A percentile compares a stretch with the other conserved stretches of the same genome.
These are phyloP conservation scores for Salmo trutta DNA, from an alignment of 2,797 vertebrate species.

Conservation along the genomic window DNA sequence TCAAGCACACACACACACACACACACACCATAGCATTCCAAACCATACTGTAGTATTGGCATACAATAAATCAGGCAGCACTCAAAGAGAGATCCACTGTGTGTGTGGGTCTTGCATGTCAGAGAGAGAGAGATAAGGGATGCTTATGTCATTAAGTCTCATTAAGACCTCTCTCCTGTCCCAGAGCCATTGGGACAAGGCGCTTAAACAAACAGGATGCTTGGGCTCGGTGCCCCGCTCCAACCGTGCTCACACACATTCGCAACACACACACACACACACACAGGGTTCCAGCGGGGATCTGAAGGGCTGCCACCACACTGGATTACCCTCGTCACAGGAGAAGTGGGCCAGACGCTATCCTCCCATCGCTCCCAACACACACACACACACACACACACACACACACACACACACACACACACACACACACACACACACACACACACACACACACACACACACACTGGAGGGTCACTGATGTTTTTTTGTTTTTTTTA, in stretches of 20 bases:
- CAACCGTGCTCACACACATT: slow-evolving; percentile 32
- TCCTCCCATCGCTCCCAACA: slow-evolving; percentile 63
- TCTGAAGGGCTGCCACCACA: slow-evolving; percentile 67
- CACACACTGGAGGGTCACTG: neutral
- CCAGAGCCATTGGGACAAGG: slow-evolving; percentile 6
- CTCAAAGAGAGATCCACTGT: too few relatives aligned
- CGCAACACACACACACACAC: slow-evolving; percentile 45
- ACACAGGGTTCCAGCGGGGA: slow-evolving; percentile 51
- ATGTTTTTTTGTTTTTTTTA: too few relatives aligned
- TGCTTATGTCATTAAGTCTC: slow-evolving; percentile 30
- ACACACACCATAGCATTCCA: neutral
- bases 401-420: slow-evolving; percentile 3
- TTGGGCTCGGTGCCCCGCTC: slow-evolving; percentile 57
- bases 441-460: slow-evolving; percentile 12
- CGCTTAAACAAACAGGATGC: slow-evolving; percentile 45
- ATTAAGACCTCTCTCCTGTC: slow-evolving; percentile 15
- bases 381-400: slow-evolving; percentile 20
- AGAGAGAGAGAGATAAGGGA: slow-evolving; percentile 18
- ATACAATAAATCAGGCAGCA: too few relatives aligned
- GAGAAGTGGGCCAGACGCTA: slow-evolving; percentile 55
- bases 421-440: slow-evolving; percentile 10
- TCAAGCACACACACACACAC: neutral
- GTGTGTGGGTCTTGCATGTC: too few relatives aligned
- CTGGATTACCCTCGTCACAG: slow-evolving; percentile 71
- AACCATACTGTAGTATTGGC: too few relatives aligned